Base-by-base conservation (phyloP, 2,113 vertebrate species). In the Glaucidium brasilianum region DNA sequence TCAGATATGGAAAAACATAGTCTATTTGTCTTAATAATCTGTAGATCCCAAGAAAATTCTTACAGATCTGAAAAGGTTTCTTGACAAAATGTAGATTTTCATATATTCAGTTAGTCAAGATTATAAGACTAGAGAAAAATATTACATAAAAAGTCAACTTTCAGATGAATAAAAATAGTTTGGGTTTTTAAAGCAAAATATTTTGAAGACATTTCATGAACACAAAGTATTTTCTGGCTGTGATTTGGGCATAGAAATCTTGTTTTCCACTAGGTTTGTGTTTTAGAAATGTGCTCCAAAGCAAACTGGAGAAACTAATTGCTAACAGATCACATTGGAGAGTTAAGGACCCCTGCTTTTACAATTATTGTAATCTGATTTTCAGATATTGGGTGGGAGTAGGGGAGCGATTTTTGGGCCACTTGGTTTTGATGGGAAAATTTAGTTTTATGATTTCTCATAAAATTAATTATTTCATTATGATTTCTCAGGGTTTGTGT, bases 231-330 rank as follows among this genome's bases (percentile, higher is more conserved):
- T 88, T 90, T 55, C 88, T 80, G 85, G 26, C 34, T 74, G 43
- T 29, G 35, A 74, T 56, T 34, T 77, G 43, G 2, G 2, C 49
- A 73, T 1, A 79, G 81, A 93, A 92, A 74, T 60, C 12, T 78
- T 60, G 35, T 78, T 94, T 92, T 73, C 55, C 62, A 49, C 30
- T 56, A 67, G 6, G 63, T 91, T 55, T 45, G 17, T n/a, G 12
- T 45, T 89, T 62, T 53, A 77, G 85, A 89, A 82, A 55, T n/a
- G 17, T 81, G 39, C 23, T 91, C 43, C 58, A 92, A 77, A 91
- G 32, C 37, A 78, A 49, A 75, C 43, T 47, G 35, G 34, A 94
- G 39, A 80, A 92, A 84, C 5, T 67, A 23, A 21, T 90, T 75
- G 18, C 17, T 76, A 87, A 64, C 17, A 60, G 23, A 60, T 52